Percentiles rank a stretch among this genome's conserved stretches.
Evolutionary conservation across 1,140 invertebrate species (phyloP).

Genomic region (Ceratina japonica): DNA sequence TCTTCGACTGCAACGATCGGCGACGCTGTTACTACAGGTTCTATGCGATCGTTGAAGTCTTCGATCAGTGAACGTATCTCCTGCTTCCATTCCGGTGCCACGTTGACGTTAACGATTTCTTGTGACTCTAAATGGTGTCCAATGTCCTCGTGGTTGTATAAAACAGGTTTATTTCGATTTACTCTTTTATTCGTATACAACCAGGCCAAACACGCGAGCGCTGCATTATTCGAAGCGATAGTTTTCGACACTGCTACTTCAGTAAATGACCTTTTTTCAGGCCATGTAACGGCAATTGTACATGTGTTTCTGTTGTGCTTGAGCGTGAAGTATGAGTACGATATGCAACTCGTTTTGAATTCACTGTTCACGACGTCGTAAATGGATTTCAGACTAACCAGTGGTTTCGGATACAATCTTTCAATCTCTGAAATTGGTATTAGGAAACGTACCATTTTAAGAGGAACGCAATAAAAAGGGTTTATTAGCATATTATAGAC

Average conservation of each 20-base stretch:
- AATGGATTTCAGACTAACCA: slow-evolving; percentile 42
- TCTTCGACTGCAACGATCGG: no score
- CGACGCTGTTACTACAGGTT: neutral
- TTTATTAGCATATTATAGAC: no score
- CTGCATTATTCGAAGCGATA: slow-evolving; percentile 41
- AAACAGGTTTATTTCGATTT: slow-evolving; percentile 54
- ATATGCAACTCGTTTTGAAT: slow-evolving; percentile 39
- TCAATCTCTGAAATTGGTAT: slow-evolving; percentile 62
- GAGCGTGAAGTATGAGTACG: no score
- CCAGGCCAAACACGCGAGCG: slow-evolving; percentile 68
- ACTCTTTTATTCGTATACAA: slow-evolving; percentile 56
- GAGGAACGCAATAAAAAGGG: neutral
- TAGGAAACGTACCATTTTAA: neutral
- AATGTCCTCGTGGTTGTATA: slow-evolving; percentile 51
- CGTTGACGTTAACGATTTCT: slow-evolving; percentile 37
- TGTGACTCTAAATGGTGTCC: neutral
- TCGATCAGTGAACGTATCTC: slow-evolving; percentile 59
- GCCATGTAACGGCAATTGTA: slow-evolving; percentile 69
- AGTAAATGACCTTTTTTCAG: slow-evolving; percentile 61
- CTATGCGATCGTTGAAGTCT: slow-evolving; percentile 58
- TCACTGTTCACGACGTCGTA: slow-evolving; percentile 56
- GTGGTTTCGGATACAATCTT: slow-evolving; percentile 51
- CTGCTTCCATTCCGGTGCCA: slow-evolving; percentile 52
- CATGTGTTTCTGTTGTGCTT: slow-evolving; percentile 51
- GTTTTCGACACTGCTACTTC: slow-evolving; percentile 48